These are phyloP conservation scores for Stichodactyla mertensii DNA, from an alignment of 64 coral and sea anemone species.

Conservation along the genomic window DNA sequence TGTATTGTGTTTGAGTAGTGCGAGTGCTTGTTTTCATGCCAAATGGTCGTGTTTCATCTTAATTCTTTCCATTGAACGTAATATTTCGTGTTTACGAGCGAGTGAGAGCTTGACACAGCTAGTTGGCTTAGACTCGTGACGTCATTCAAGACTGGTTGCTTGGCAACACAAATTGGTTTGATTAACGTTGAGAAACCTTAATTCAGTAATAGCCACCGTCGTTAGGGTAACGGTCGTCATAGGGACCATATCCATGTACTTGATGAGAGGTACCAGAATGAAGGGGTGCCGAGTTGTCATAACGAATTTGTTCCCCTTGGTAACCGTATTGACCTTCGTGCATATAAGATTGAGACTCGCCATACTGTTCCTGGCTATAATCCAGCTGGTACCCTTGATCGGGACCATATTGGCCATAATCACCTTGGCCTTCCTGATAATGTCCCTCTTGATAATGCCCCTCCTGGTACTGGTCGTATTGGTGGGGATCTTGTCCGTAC, in stretches of 20 bases:
- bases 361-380: conserved; percentile 45
- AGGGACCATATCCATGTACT: conserved; percentile 18
- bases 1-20: background rate
- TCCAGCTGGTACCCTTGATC: conserved; percentile 67
- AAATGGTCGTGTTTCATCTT: background rate
- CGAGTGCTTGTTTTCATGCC: too few species aligned
- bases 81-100: background rate
- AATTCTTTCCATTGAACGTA: background rate
- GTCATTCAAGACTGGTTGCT: background rate
- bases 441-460: conserved; percentile 58
- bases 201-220: conserved; percentile 19
- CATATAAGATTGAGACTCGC: conserved; percentile 29
- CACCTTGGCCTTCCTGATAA: conserved; percentile 54
- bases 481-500: conserved; percentile 15
- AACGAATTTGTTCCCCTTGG: conserved; percentile 12
- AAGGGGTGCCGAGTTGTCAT: background rate
- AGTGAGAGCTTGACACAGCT: background rate
- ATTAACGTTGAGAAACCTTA: background rate
- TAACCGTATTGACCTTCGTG: conserved; percentile 54
- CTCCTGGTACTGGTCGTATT: conserved; percentile 22
- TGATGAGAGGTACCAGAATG: conserved; percentile 2
- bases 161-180: background rate
- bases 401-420: conserved; percentile 28
- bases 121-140: background rate
- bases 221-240: conserved; percentile 25